Base-by-base conservation (phyloP, 2,113 vertebrate species). In the Tichodroma muraria region DNA sequence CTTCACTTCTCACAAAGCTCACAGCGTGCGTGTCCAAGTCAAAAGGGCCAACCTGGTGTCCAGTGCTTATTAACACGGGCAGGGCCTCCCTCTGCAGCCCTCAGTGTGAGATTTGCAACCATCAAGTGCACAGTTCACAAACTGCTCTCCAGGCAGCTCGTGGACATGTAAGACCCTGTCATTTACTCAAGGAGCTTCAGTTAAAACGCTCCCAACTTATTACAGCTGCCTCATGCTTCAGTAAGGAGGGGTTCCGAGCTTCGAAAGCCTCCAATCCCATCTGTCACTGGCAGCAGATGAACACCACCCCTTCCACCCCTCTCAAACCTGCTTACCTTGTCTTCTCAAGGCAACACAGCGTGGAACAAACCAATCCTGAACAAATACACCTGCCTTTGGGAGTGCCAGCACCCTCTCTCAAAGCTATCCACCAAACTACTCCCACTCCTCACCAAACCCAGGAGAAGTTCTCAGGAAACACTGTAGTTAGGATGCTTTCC, bases 21-120 rank as follows among this genome's bases (percentile, higher is more conserved):
- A 40, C 0, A 23, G 63, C 0, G 0, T 22, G 33, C 8, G 10
- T 12, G 14, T 8, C 35, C 0, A 2, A 88, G 75, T 13, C 54
- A 57, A 35, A 80, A 1, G 8, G 69, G 91, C 63, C 54, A 54
- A 47, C 52, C n/a, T 44, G 4, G 7, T 92, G 92, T 76, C 93
- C 81, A 93, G 69, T 53, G 68, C 47, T 89, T n/a, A 78, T 28
- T 66, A 84, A 80, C 88, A 85, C 0, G 9, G 59, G 50, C 47
- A 91, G 68, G 70, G 66, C 33, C 71, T 80, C 72, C 49, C 68
- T 49, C 54, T 1, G 3, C 47, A 64, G 72, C 40, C 45, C 63
- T 57, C 53, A 11, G 15, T 19, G 61, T 7, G 6, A 73, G 63
- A 69, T 45, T 12, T 69, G 89, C 85, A 79, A 22, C 37, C 68